Conservation (phyloP, 2,113 vertebrate genomes). For the Percina caprodes region DNA sequence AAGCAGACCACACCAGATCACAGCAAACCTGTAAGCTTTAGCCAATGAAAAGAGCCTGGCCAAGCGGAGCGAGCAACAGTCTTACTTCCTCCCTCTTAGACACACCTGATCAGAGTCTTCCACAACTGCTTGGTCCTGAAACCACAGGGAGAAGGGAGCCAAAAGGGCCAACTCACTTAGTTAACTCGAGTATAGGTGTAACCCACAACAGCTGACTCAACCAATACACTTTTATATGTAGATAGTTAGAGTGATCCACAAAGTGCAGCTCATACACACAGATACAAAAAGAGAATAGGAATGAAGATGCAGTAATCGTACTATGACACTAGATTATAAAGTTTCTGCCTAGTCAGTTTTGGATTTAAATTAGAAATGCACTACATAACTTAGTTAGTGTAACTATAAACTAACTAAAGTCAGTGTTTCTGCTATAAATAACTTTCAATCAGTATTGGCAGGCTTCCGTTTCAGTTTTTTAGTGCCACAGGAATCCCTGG, state of each 20-base stretch:
- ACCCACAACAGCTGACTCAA: slow-evolving; percentile 10
- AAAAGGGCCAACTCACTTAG: slow-evolving; percentile 50
- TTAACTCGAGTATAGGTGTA: slow-evolving; percentile 14
- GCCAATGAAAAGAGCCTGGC: slow-evolving; percentile 61
- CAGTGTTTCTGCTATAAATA: neutral
- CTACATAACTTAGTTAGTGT: too few species aligned
- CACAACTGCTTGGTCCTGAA: slow-evolving; percentile 81
- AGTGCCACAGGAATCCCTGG: neutral
- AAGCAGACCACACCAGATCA: slow-evolving; percentile 68
- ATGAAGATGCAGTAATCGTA: neutral
- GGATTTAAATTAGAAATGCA: neutral
- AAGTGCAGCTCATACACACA: slow-evolving; percentile 15
- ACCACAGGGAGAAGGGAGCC: slow-evolving; percentile 78
- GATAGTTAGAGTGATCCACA: neutral
- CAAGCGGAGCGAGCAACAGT: slow-evolving; percentile 57
- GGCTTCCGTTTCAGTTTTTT: neutral
- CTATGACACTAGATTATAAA: neutral
- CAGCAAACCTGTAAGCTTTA: slow-evolving; percentile 79
- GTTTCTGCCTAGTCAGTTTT: neutral
- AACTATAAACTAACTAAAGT: neutral
- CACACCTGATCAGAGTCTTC: slow-evolving; percentile 81
- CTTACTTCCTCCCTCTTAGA: slow-evolving; percentile 74
- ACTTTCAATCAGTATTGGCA: neutral
- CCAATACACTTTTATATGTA: neutral
- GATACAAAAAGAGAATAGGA: slow-evolving; percentile 15